These are phyloP conservation scores for Muscicapa comitata DNA, from an alignment of 2,797 vertebrate species.

Conservation along the genomic window DNA sequence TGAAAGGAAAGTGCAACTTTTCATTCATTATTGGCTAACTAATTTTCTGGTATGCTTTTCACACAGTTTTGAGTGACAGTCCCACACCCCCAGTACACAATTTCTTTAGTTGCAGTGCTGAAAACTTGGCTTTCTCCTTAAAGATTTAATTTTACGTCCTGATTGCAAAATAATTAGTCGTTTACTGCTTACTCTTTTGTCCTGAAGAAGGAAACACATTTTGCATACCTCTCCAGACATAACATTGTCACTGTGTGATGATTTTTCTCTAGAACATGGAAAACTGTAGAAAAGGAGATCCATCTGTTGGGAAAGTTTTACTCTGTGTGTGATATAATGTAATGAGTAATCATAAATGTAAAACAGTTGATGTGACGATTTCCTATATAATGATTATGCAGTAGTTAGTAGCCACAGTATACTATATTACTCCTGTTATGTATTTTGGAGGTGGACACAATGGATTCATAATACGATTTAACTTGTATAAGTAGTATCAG, in stretches of 20 bases:
- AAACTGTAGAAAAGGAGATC: slow-evolving; percentile 37
- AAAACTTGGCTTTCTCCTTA: slow-evolving; percentile 30
- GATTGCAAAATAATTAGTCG: neutral
- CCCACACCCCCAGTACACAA: neutral
- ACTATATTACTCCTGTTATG: slow-evolving; percentile 60
- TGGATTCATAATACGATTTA: slow-evolving; percentile 43
- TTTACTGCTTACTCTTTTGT: slow-evolving; percentile 18
- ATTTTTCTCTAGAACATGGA: slow-evolving; percentile 34
- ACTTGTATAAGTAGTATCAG: slow-evolving; percentile 45
- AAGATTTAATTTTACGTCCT: neutral
- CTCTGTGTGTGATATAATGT: slow-evolving; percentile 48
- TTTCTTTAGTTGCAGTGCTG: neutral
- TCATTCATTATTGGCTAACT: slow-evolving; percentile 12
- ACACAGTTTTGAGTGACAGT: neutral
- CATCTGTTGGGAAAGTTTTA: neutral
- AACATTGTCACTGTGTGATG: slow-evolving; percentile 18
- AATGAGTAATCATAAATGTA: slow-evolving; percentile 61
- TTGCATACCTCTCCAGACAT: neutral
- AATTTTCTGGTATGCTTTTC: slow-evolving; percentile 16
- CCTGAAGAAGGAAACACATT: slow-evolving; percentile 27
- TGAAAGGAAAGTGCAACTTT: slow-evolving; percentile 23
- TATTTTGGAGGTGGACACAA: slow-evolving; percentile 55
- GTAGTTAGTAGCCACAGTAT: slow-evolving; percentile 60
- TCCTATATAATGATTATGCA: slow-evolving; percentile 57
- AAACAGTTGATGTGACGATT: slow-evolving; percentile 52